Base-by-base conservation (phyloP, 2,113 vertebrate species). In the Calyptommatus sinebrachiatus region DNA sequence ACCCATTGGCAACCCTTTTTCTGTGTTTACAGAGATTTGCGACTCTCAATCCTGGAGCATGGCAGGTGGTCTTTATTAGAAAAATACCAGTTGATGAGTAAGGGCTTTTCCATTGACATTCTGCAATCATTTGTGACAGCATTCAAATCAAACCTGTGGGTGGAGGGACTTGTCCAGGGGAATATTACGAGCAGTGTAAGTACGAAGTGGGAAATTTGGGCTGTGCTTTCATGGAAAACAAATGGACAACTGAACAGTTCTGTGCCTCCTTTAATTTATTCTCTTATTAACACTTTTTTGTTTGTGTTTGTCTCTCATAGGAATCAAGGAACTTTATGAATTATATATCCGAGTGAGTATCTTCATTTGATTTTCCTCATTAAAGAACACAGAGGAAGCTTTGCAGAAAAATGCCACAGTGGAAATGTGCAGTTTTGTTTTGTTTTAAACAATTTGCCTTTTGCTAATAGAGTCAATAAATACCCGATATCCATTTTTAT, bases 131-230 rank as follows among this genome's bases (percentile, higher is more conserved):
- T 98, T 22, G 94, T 93, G 46, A 77, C 46, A 3, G 89, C 86
- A 45, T 95, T 97, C 85, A 97, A 97, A 87, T 94, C 94, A 10
- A 93, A 95, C 82, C 93, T 97, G 8, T 97, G 94, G 79, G 83
- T 93, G 0, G 97, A 98, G 81, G 97, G 97, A 22, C 90, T 97
- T 83, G 95, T 97, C 29, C 97, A 97, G 90, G 97, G 97, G 21
- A 97, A 97, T 89, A 91, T 97, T 83, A 97, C 93, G 76, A 93
- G 94, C 82, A 77, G 84, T 84, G 97, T 97, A 80, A 96, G 96
- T 91, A 29, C 50, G 62, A 57, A 22, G 61, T 20, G 85, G 7
- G 26, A 60, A 84, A 41, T 35, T 24, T 50, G 68, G 62, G 14
- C n/a, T 70, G 7, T 74, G 7, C 20, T 18, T 61, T 69, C 14